Evolutionary conservation across 2,113 vertebrate genomes (phyloP).

Genomic region (Otis tarda): DNA sequence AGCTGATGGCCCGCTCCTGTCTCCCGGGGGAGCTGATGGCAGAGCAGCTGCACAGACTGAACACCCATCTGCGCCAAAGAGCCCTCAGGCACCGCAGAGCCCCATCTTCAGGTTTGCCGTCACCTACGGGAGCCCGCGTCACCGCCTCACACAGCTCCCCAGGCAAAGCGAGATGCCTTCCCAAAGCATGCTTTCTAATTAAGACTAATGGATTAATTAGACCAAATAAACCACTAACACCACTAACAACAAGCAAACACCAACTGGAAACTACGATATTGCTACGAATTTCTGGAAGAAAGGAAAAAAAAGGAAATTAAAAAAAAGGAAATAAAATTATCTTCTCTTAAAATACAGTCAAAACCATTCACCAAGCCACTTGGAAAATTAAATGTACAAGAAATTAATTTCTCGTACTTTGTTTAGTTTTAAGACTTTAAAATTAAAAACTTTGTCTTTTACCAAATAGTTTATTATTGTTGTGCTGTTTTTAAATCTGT

Average conservation of each 20-base stretch:
- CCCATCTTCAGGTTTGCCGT: accelerated
- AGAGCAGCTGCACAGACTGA: neutral
- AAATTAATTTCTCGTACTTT: neutral
- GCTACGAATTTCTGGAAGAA: neutral
- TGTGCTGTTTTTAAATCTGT: neutral
- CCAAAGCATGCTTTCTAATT: neutral
- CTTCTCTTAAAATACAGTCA: neutral
- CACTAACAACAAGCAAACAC: neutral
- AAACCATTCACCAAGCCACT: neutral
- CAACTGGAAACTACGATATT: accelerated
- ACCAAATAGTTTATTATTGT: neutral
- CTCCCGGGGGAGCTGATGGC: accelerated
- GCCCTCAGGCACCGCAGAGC: neutral
- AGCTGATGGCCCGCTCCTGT: accelerated
- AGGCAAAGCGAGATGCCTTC: neutral
- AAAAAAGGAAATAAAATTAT: neutral
- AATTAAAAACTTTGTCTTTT: neutral
- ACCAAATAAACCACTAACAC: neutral
- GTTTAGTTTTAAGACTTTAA: neutral
- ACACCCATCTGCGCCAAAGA: accelerated
- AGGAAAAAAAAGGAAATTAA: too few relatives aligned
- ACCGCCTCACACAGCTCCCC: accelerated
- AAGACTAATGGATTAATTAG: neutral
- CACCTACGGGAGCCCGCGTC: neutral
- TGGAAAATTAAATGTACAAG: neutral